phyloP scores from a whole-genome alignment of 2,113 vertebrate species.

The Columba livia region DNA sequence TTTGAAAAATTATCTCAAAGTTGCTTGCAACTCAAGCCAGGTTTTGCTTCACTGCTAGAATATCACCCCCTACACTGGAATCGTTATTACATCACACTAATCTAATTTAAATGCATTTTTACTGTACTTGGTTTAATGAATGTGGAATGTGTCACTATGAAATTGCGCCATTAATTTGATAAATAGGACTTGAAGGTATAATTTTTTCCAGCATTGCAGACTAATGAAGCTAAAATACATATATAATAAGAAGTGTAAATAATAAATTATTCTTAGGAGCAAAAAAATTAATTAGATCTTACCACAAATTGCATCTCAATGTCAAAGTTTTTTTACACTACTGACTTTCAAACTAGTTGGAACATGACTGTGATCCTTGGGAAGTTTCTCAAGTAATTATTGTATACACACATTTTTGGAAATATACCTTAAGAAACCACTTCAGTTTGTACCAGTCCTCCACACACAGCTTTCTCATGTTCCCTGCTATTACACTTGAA shows the following conservation, averaged over 20 bases:
- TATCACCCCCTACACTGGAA: conserved; percentile 70
- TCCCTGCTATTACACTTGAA: conserved; percentile 19
- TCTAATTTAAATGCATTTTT: conserved; percentile 88
- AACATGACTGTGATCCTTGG: conserved; percentile 61
- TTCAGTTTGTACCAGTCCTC: conserved; percentile 27
- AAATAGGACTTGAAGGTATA: conserved; percentile 89
- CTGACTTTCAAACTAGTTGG: conserved; percentile 82
- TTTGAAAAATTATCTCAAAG: conserved; percentile 72
- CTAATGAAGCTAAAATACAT: conserved; percentile 91
- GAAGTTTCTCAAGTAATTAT: conserved; percentile 72
- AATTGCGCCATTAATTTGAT: conserved; percentile 90
- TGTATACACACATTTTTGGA: conserved; percentile 23
- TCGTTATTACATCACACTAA: conserved; percentile 87
- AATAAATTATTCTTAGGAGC: conserved; percentile 89
- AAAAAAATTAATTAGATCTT: conserved; percentile 88
- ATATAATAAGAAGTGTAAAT: conserved; percentile 90
- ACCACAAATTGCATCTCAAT: conserved; percentile 82
- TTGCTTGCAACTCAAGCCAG: conserved; percentile 69
- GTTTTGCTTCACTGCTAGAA: conserved; percentile 76
- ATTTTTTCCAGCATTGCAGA: conserved; percentile 87
- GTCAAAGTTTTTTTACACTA: conserved; percentile 75
- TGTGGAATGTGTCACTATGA: conserved; percentile 87
- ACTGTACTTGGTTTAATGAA: conserved; percentile 87
- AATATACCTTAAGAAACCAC: conserved; percentile 51
- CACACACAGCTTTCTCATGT: conserved; percentile 7